Evolutionary conservation across 2,888 invertebrate genomes (phyloP), one percentile per base, ranked within the genome.

Genomic region (Hetaerina titia): DNA sequence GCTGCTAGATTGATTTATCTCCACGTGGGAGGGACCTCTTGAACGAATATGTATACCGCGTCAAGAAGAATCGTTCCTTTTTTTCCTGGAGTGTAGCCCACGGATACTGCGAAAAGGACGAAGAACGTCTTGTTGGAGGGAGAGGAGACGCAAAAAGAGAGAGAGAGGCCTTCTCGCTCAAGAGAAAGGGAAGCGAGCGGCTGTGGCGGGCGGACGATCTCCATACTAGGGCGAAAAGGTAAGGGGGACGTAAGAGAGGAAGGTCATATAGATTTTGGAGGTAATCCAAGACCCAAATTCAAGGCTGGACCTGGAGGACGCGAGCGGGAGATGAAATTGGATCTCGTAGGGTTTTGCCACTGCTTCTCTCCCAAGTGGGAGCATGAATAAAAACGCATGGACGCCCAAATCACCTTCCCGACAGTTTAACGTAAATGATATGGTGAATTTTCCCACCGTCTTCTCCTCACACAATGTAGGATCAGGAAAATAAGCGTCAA

Each of bases 211-310:
- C 81, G 81, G 31, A 31, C 25, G 25, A 81, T 81, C 81, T 31
- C 81, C 81, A 81, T 81, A 81, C 81, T 31, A 81, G 25, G 81
- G 9, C 13, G 81, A 31, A 31, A 8, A 22, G 25, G 81, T 81
- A 7, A 22, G 31, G 15, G 74, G 74, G 25, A 25, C 81, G 81
- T 8, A 22, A 81, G n/a, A 9, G 7, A 22, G 81, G 31, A 81
- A 81, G 81, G 81, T 31, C 81, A 31, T 31, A 31, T 81, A 81
- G 81, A 81, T 81, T 81, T 81, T 81, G 81, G 81, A 81, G 81
- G 81, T 13, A 6, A 81, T 81, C 81, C 81, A 81, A 81, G n/a
- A 31, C 74, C 31, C 31, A 31, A 81, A 31, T 81, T 31, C 31
- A 31, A 31, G 81, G 81, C 81, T 81, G 81, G 81, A 31, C 31